Percentiles rank a stretch among this genome's conserved stretches.
Evolutionary conservation across 1,140 invertebrate genomes (phyloP).

Genomic region (Diploscapter pachys): DNA sequence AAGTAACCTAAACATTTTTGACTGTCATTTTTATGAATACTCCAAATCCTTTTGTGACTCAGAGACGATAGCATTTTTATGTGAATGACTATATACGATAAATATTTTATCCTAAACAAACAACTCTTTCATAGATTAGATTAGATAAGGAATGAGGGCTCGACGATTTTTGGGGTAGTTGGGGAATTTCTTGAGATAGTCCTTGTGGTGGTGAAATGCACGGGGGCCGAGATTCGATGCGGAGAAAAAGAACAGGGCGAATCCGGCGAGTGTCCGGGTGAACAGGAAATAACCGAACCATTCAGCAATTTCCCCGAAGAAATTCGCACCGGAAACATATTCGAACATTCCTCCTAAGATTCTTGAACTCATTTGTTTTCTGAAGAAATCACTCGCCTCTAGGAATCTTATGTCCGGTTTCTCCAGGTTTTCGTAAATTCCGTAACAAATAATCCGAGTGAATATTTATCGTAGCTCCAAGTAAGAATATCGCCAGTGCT

Average conservation of each 20-base stretch:
- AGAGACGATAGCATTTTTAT: too few species aligned
- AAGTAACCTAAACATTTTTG: too few species aligned
- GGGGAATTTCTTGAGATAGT: constrained; percentile 93
- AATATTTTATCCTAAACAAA: too few species aligned
- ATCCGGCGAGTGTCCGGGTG: constrained; percentile 61
- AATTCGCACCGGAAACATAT: constrained; percentile 67
- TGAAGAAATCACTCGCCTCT: constrained; percentile 45
- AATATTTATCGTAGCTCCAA: constrained; percentile 65
- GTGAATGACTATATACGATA: too few species aligned
- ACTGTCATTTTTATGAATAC: too few species aligned
- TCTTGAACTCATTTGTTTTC: not conserved
- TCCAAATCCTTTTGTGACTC: too few species aligned
- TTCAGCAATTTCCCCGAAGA: constrained; percentile 68
- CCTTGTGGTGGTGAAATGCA: constrained; percentile 67
- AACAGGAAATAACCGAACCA: constrained; percentile 66
- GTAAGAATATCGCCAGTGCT: constrained; percentile 60
- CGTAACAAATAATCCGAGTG: constrained; percentile 63
- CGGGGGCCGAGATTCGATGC: constrained; percentile 63
- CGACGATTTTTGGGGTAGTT: constrained; percentile 88
- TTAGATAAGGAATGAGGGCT: constrained; percentile 43
- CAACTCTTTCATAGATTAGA: not conserved
- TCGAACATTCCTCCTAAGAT: constrained; percentile 61
- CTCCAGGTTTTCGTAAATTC: constrained; percentile 60
- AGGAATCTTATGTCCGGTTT: constrained; percentile 66
- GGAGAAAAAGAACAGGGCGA: constrained; percentile 65